Conservation (phyloP, 1,140 invertebrate species). For the Palaemon carinicauda region DNA sequence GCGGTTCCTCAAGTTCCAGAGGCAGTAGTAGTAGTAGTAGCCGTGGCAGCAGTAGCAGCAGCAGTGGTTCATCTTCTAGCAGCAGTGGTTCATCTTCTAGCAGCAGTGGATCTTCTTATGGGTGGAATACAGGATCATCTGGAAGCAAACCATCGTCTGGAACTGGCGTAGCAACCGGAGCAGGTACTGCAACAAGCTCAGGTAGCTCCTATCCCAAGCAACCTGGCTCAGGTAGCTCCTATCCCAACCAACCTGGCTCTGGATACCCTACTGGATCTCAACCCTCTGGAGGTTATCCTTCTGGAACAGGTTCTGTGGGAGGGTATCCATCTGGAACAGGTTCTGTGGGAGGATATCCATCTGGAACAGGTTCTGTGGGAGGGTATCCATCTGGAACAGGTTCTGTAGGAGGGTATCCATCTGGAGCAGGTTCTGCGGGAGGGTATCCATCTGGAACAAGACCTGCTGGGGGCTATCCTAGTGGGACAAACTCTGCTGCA, state of each 20-base stretch:
- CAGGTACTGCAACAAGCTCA: not conserved
- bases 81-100: not conserved
- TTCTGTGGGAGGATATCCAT: not conserved
- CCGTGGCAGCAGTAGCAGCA: not conserved
- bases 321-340: not conserved
- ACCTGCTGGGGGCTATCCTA: not conserved
- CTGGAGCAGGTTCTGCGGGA: not conserved
- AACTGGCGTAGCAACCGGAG: not conserved
- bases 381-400: slow-evolving; percentile 9
- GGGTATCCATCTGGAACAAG: not conserved
- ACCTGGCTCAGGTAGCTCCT: not conserved
- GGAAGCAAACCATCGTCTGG: not conserved
- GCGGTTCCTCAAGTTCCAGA: no score
- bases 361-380: not conserved
- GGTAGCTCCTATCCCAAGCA: not conserved
- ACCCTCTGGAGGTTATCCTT: not conserved
- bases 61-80: not conserved
- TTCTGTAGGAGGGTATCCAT: not conserved
- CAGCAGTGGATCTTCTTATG: not conserved
- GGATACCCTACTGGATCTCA: not conserved
- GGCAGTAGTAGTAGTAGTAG: slow-evolving; percentile 24
- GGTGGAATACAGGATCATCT: not conserved
- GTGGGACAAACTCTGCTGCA: not conserved
- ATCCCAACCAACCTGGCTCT: not conserved
- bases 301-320: not conserved